Evolutionary conservation across 2,797 vertebrate species (phyloP).

Genomic region (Muscicapa comitata): DNA sequence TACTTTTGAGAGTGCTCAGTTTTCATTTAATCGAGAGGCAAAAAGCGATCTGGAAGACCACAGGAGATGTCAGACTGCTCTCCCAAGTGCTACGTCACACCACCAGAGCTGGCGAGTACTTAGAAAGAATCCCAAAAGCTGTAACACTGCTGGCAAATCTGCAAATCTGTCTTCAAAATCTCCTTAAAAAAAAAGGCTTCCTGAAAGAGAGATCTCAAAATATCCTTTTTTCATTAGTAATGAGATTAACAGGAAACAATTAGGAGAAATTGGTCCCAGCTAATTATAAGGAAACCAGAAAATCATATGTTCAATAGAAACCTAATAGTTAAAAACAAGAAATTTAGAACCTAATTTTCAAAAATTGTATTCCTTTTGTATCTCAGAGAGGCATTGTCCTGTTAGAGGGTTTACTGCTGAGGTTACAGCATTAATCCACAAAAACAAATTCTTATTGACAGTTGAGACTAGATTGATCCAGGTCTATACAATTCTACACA

Average conservation of each 20-base stretch:
- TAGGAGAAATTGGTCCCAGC: background rate
- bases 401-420: background rate
- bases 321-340: background rate
- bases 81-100: fast-evolving
- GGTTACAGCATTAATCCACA: background rate
- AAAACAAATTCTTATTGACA: background rate
- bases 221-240: background rate
- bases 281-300: background rate
- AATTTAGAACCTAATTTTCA: background rate
- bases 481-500: background rate
- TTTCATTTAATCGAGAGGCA: background rate
- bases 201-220: background rate
- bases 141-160: background rate
- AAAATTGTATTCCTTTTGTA: background rate
- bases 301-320: background rate
- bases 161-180: background rate
- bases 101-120: background rate
- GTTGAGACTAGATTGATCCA: background rate
- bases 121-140: background rate
- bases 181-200: background rate
- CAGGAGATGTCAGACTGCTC: background rate
- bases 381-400: background rate
- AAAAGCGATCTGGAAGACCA: background rate
- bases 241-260: background rate
- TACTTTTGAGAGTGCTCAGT: background rate